Evolutionary conservation across 2,113 vertebrate genomes (phyloP).

Genomic region (Aegypius monachus): DNA sequence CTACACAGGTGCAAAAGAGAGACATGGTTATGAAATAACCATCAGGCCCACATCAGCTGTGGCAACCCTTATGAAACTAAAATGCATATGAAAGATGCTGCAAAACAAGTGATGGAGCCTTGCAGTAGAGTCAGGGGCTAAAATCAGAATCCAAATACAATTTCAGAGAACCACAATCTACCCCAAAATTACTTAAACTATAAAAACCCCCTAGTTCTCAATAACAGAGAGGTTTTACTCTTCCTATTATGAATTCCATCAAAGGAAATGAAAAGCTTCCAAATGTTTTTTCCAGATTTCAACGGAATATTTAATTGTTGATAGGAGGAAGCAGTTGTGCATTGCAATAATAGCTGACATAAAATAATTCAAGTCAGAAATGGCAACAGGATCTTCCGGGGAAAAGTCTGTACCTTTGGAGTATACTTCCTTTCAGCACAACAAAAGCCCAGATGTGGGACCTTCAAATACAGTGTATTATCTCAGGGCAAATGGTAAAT

Average conservation of each 20-base stretch:
- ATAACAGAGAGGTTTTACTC: not conserved
- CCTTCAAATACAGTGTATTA: not conserved
- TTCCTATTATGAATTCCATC: not conserved
- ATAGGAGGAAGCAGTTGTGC: not conserved
- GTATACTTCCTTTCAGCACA: not conserved
- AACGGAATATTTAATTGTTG: not conserved
- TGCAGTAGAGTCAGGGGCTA: not conserved
- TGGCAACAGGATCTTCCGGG: slow-evolving; percentile 47
- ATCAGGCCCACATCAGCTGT: not conserved
- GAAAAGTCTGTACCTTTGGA: slow-evolving; percentile 31
- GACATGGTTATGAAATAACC: not conserved
- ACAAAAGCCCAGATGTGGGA: slow-evolving; percentile 30
- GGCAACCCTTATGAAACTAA: not conserved
- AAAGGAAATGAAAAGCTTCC: slow-evolving; percentile 26
- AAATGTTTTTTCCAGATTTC: slow-evolving; percentile 23
- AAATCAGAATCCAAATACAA: not conserved
- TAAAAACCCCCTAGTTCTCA: not conserved
- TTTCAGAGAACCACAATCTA: not conserved
- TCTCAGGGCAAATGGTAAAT: not conserved
- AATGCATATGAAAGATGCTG: accelerated
- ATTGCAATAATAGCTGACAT: not conserved
- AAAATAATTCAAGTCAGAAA: slow-evolving; percentile 35
- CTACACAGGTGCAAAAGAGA: not conserved
- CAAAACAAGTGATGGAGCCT: not conserved
- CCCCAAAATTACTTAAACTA: not conserved